Evolutionary conservation across 2,113 vertebrate genomes (phyloP).

Genomic region (Prietella phreatophila): DNA sequence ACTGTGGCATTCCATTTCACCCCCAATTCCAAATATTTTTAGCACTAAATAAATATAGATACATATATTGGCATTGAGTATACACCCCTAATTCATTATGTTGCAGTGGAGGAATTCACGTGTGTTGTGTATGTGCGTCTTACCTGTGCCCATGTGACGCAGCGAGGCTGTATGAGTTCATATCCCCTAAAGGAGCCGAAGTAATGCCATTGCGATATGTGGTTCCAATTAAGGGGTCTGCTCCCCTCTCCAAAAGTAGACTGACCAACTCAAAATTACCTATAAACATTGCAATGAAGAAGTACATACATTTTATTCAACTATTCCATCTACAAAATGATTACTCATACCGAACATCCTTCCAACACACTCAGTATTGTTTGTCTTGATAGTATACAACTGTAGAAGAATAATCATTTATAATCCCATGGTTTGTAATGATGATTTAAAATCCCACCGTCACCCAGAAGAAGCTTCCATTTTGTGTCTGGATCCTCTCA

Average conservation of each 20-base stretch:
- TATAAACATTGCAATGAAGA: conserved; percentile 41
- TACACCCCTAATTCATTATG: neutral
- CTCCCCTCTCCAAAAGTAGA: conserved; percentile 75
- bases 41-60: neutral
- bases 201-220: conserved; percentile 73
- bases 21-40: neutral
- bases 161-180: conserved; percentile 78
- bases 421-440: neutral
- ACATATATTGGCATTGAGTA: neutral
- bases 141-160: conserved; percentile 80
- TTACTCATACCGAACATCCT: neutral
- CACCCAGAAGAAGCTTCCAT: neutral
- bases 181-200: conserved; percentile 71
- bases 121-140: conserved; percentile 30
- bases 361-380: neutral
- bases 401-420: neutral
- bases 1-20: neutral
- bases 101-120: conserved; percentile 17
- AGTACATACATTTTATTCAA: neutral
- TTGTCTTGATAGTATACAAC: neutral
- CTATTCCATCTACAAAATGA: neutral
- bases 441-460: neutral
- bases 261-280: conserved; percentile 78
- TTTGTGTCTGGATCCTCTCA: neutral
- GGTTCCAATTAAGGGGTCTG: conserved; percentile 76